These are phyloP conservation scores for Zosterops borbonicus DNA, from an alignment of 2,113 vertebrate species.

Conservation along the genomic window DNA sequence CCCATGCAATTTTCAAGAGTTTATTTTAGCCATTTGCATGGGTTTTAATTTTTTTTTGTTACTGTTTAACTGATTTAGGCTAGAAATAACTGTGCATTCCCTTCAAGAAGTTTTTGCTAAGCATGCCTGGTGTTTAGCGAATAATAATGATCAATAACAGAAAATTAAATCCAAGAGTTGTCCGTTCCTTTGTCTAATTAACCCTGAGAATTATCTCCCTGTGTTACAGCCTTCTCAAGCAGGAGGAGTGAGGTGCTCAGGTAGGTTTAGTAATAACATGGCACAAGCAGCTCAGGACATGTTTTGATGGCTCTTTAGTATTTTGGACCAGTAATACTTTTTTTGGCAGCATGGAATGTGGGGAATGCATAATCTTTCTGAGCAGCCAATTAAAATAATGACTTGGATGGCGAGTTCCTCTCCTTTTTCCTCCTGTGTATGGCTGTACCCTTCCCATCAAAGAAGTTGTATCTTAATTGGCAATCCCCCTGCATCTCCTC, in stretches of 20 bases:
- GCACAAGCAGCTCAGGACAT: background rate
- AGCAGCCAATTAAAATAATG: conserved; percentile 71
- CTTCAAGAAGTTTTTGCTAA: background rate
- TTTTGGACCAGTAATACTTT: conserved; percentile 34
- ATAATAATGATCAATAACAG: background rate
- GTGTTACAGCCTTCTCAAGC: background rate
- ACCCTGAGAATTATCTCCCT: background rate
- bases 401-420: conserved; percentile 50
- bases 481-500: conserved; percentile 57
- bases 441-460: conserved; percentile 63
- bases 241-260: background rate
- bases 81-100: background rate
- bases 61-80: background rate
- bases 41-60: background rate
- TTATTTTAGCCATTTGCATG: background rate
- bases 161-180: background rate
- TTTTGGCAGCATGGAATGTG: conserved; percentile 36
- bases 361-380: conserved; percentile 43
- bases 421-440: conserved; percentile 38
- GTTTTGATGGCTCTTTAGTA: conserved; percentile 40
- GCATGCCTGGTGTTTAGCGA: background rate
- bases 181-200: conserved; percentile 12
- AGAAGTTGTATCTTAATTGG: conserved; percentile 70
- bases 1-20: background rate
- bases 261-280: background rate